Conservation (phyloP, 2,113 vertebrate genomes). For the Heterotis niloticus region DNA sequence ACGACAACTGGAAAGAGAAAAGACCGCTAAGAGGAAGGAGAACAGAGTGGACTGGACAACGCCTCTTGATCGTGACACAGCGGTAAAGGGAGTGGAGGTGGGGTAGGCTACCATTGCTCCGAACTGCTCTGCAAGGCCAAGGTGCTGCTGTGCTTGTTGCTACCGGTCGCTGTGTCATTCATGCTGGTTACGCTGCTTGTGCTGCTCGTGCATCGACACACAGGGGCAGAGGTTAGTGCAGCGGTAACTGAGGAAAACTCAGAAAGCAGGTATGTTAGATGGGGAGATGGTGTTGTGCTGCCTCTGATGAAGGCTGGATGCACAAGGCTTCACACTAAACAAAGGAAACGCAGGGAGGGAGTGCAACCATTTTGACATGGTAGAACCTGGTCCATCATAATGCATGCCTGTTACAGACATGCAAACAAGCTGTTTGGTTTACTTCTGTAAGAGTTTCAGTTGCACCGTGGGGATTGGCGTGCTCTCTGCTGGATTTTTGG, state of each 20-base stretch:
- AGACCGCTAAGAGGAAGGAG: constrained; percentile 4
- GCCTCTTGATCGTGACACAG: neutral
- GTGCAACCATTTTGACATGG: too few relatives aligned
- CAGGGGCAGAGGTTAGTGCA: too few relatives aligned
- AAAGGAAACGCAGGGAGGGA: too few relatives aligned
- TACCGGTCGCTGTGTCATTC: neutral
- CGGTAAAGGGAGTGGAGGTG: constrained; percentile 10
- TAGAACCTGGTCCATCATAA: too few relatives aligned
- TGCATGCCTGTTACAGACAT: too few relatives aligned
- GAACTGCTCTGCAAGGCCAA: neutral
- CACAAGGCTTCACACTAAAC: too few relatives aligned
- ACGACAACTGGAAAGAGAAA: neutral
- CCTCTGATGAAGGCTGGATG: too few relatives aligned
- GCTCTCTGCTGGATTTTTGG: neutral
- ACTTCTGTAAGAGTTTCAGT: neutral
- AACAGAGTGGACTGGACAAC: neutral
- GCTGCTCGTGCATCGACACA: too few relatives aligned
- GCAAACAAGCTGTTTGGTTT: neutral
- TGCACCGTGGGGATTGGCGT: neutral
- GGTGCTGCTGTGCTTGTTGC: neutral
- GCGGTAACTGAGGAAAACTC: too few relatives aligned
- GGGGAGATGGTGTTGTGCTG: too few relatives aligned
- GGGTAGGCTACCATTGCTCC: neutral
- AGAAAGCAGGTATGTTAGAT: too few relatives aligned
- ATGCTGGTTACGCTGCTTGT: too few relatives aligned